A percentile compares a stretch with the other conserved stretches of the same genome.
phyloP scores from a whole-genome alignment of 2,797 vertebrate species.

The Pelochelys cantorii region DNA sequence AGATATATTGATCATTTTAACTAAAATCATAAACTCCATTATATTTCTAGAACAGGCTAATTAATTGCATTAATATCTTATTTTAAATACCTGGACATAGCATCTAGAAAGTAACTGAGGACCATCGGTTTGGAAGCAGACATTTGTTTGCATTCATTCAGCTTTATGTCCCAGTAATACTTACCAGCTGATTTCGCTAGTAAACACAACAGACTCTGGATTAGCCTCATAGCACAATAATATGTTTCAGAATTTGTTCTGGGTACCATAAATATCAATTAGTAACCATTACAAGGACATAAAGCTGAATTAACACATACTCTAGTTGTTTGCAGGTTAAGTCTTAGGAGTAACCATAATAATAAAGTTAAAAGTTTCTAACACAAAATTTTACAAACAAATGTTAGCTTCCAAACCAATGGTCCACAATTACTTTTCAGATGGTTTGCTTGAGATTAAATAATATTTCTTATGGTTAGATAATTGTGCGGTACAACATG shows the following conservation, averaged over 20 bases:
- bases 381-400: not conserved
- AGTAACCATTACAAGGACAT: not conserved
- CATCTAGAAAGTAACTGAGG: no score
- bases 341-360: not conserved
- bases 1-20: not conserved
- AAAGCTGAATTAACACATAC: not conserved
- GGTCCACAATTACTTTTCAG: slow-evolving; percentile 32
- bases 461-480: slow-evolving; percentile 8
- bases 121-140: no score
- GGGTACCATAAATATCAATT: no score
- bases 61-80: not conserved
- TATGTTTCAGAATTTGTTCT: not conserved
- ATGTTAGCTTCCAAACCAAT: not conserved
- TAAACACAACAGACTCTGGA: no score
- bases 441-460: slow-evolving; percentile 35
- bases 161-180: no score
- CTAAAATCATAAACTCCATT: slow-evolving; percentile 4
- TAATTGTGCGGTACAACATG: not conserved
- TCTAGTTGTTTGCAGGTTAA: not conserved
- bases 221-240: not conserved
- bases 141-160: no score
- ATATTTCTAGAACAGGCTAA: slow-evolving; percentile 13
- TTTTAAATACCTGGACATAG: not conserved
- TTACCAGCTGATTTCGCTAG: no score
- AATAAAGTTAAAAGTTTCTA: no score